Percentiles rank a stretch among this genome's conserved stretches.
Evolutionary conservation across 2,888 invertebrate species (phyloP).

Genomic region (Punctoribates punctum): DNA sequence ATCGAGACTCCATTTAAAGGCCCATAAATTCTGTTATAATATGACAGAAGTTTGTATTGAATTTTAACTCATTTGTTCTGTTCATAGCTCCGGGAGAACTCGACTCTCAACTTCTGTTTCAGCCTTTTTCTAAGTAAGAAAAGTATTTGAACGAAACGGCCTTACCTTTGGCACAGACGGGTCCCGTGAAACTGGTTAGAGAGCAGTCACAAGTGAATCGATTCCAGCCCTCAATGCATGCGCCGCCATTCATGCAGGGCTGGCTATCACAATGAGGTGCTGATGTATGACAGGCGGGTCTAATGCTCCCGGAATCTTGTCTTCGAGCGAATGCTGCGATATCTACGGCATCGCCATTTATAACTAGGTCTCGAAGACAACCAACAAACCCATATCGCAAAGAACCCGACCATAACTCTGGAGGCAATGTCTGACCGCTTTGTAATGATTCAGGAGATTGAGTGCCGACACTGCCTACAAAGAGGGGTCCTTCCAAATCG

Average conservation of each 20-base stretch:
- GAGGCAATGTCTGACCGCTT: constrained; percentile 64
- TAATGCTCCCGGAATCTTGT: constrained; percentile 84
- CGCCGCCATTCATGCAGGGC: constrained; percentile 84
- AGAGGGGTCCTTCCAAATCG: constrained; percentile 80
- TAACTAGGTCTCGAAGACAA: constrained; percentile 80
- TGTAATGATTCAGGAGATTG: constrained; percentile 53
- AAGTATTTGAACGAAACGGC: background rate
- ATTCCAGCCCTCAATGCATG: constrained; percentile 92
- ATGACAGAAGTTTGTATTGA: too few relatives aligned
- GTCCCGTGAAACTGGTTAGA: constrained; percentile 78
- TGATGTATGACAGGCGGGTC: constrained; percentile 75
- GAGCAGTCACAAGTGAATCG: constrained; percentile 89
- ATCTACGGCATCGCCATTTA: constrained; percentile 83
- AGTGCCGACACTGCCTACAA: constrained; percentile 80
- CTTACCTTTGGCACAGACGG: constrained; percentile 80
- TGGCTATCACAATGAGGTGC: constrained; percentile 61
- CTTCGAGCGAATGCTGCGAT: constrained; percentile 80
- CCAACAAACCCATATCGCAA: constrained; percentile 88
- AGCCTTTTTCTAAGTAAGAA: too few relatives aligned
- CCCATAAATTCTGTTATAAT: too few relatives aligned
- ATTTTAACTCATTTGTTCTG: too few relatives aligned
- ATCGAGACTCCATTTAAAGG: too few relatives aligned
- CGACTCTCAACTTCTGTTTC: too few relatives aligned
- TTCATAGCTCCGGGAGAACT: too few relatives aligned
- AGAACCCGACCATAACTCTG: constrained; percentile 84